A percentile compares a stretch with the other conserved stretches of the same genome.
These are phyloP conservation scores for Pardosa pseudoannulata DNA, from an alignment of 2,888 invertebrate genomes.

Conservation along the genomic window DNA sequence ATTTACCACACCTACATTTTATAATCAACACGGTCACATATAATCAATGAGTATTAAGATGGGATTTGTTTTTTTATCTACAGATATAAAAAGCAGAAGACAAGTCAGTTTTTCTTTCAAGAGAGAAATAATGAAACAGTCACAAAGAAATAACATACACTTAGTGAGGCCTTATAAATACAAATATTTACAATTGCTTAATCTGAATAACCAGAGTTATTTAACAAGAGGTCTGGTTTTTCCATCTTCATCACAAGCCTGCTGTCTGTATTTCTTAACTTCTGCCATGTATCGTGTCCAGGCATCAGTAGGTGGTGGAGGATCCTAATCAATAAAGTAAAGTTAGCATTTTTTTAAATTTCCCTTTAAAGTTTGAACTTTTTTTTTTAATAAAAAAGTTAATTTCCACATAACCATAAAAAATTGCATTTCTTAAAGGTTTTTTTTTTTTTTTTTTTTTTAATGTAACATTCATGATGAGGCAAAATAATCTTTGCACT, in stretches of 20 bases:
- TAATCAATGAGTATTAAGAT: not conserved
- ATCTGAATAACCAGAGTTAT: slow-evolving; percentile 79
- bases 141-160: not conserved
- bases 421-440: no score
- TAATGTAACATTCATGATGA: no score
- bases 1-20: not conserved
- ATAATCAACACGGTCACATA: not conserved
- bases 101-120: not conserved
- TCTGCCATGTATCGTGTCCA: slow-evolving; percentile 96
- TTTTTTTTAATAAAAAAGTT: no score
- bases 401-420: no score
- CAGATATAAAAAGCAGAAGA: slow-evolving; percentile 10
- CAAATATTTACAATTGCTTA: slow-evolving; percentile 18
- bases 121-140: not conserved
- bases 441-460: no score
- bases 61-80: not conserved
- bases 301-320: slow-evolving; percentile 81
- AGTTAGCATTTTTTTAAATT: no score
- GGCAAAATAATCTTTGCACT: no score
- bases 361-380: no score
- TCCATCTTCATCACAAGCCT: slow-evolving; percentile 91
- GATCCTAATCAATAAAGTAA: no score
- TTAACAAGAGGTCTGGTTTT: slow-evolving; percentile 94
- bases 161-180: slow-evolving; percentile 1
- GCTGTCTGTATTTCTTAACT: slow-evolving; percentile 93